These are phyloP conservation scores for Apaloderma vittatum DNA, from an alignment of 2,113 vertebrate genomes.

Conservation along the genomic window DNA sequence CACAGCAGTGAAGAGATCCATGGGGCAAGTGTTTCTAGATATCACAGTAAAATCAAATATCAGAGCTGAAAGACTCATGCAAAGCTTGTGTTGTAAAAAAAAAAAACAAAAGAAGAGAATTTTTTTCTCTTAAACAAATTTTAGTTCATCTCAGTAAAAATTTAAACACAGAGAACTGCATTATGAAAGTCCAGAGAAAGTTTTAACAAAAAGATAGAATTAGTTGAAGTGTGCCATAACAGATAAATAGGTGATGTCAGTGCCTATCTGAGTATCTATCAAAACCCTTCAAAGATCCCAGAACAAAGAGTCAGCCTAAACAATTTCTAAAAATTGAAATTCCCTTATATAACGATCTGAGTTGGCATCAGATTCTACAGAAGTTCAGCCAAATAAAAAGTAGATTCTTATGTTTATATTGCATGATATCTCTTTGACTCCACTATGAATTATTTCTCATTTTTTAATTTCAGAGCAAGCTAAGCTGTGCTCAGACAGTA, in stretches of 20 bases:
- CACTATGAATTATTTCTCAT: neutral
- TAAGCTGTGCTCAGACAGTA: neutral
- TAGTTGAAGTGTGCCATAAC: neutral
- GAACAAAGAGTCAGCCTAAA: slow-evolving; percentile 10
- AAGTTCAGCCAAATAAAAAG: slow-evolving; percentile 8
- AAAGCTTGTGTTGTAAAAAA: neutral
- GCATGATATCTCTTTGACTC: slow-evolving; percentile 21
- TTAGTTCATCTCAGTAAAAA: neutral
- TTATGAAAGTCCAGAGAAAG: neutral
- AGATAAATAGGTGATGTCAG: neutral
- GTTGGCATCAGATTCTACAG: slow-evolving; percentile 22
- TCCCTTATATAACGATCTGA: neutral
- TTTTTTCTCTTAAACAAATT: neutral
- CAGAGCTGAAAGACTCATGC: neutral
- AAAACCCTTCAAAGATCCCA: neutral
- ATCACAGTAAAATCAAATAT: neutral
- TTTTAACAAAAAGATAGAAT: neutral
- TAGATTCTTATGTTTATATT: neutral
- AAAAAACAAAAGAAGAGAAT: neutral
- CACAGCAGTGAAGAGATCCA: neutral
- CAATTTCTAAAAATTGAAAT: slow-evolving; percentile 28
- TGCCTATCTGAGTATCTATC: neutral
- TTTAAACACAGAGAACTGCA: neutral
- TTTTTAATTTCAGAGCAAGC: neutral
- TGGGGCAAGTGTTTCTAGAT: neutral